Base-by-base conservation (phyloP, 2,113 vertebrate genomes). In the Zosterops japonicus region DNA sequence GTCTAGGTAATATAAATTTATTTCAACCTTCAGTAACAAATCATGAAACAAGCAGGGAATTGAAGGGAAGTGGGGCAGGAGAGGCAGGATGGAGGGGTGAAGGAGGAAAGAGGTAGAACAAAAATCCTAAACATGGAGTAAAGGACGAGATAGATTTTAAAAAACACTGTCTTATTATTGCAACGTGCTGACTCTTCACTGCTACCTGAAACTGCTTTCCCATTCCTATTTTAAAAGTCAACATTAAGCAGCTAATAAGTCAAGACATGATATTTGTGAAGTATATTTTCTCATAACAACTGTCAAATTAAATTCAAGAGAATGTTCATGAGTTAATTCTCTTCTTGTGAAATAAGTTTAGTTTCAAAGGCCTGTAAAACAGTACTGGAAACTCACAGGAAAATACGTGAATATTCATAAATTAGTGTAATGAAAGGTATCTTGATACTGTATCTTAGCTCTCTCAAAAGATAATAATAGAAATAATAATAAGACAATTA, bases 11-110 rank as follows among this genome's bases (percentile, higher is more conserved):
- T 47, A 33, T 11, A 41, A 49, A 60, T 76, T 68, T 76, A 36
- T 80, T 89, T 72, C 14, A 72, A 24, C 20, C 14, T 76, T 79
- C 23, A 33, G 5, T 63, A 55, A 18, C 27, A 86, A 83, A 28
- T 87, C 29, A 12, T 7, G 64, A 72, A 89, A 68, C 4, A 68
- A 71, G 10, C 8, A 64, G 29, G 5, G 7, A 55, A 57, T 29
- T 19, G 25, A 83, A 69, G 1, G 5, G 12, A 47, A 41, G 33
- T 29, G 14, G 13, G 44, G 5, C 1, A 5, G 33, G 28, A 46
- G 8, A 27, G 13, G 6, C 19, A 15, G 4, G 10, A 1, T 9
- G 8, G 6, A 15, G 2, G 3, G 0, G 3, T 19, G 18, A 29
- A 41, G 12, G 41, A 42, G 6, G 9, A 67, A 36, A 72, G 31